Evolutionary conservation across 2,797 vertebrate species (phyloP).

Genomic region (Acanthurus leucopareius): DNA sequence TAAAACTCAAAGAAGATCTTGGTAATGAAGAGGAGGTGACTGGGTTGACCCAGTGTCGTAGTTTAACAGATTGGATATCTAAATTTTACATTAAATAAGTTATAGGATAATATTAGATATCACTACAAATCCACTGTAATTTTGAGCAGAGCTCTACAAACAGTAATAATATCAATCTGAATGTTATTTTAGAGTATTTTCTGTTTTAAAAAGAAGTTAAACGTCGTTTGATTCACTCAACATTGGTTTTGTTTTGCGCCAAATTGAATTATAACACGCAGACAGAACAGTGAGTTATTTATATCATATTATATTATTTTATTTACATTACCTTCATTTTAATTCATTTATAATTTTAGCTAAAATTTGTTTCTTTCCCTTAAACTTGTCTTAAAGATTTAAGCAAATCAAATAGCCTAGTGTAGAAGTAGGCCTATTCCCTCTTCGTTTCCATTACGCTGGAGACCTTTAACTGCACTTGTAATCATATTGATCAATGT

Average conservation of each 20-base stretch:
- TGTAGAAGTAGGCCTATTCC: too few relatives aligned
- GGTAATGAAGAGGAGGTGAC: too few relatives aligned
- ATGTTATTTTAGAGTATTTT: not conserved
- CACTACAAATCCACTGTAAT: not conserved
- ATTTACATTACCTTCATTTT: too few relatives aligned
- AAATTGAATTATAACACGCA: not conserved
- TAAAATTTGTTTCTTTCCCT: too few relatives aligned
- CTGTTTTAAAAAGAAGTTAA: rapidly evolving
- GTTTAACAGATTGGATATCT: not conserved
- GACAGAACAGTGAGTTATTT: not conserved
- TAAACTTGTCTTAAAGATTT: too few relatives aligned
- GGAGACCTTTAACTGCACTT: too few relatives aligned
- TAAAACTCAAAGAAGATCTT: not conserved
- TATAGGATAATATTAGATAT: too few relatives aligned
- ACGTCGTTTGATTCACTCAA: not conserved
- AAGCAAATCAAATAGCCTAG: too few relatives aligned
- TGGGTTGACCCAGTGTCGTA: too few relatives aligned
- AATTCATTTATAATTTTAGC: too few relatives aligned
- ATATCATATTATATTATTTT: not conserved
- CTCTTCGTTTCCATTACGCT: too few relatives aligned
- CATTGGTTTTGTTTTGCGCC: not conserved
- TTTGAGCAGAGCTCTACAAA: not conserved
- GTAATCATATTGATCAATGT: too few relatives aligned
- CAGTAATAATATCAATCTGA: not conserved
- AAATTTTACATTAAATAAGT: not conserved